Evolutionary conservation across 2,888 invertebrate genomes (phyloP).

Genomic region (Temnothorax rugatulus): DNA sequence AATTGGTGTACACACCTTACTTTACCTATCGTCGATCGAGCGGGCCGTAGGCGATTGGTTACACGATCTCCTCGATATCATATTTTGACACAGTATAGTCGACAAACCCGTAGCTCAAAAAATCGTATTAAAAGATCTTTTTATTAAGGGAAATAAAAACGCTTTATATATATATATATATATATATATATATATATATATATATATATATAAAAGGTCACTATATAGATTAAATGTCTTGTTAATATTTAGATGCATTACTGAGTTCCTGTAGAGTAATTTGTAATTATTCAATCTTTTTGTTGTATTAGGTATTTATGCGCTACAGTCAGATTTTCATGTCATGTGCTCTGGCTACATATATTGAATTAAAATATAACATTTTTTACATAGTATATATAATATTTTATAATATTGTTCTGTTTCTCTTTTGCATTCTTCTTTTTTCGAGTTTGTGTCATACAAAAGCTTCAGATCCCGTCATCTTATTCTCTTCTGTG

Average conservation of each 20-base stretch:
- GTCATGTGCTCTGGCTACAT: not conserved
- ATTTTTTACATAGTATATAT: not conserved
- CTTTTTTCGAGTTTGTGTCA: not conserved
- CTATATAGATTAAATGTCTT: not conserved
- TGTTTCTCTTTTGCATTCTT: not conserved
- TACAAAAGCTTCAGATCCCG: not conserved
- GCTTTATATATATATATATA: too few relatives aligned
- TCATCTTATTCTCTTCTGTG: not conserved
- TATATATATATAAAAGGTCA: too few relatives aligned
- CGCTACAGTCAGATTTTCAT: not conserved
- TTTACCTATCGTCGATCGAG: conserved; percentile 63
- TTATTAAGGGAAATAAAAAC: not conserved
- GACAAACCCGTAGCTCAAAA: not conserved
- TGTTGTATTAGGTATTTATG: not conserved
- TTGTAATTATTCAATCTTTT: not conserved
- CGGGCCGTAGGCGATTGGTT: conserved; percentile 60
- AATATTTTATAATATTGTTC: not conserved
- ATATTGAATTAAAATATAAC: not conserved
- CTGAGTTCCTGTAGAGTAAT: not conserved
- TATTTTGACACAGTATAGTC: not conserved
- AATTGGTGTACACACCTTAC: conserved; percentile 69
- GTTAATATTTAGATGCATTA: not conserved
- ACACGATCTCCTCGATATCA: conserved; percentile 24
- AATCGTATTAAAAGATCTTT: not conserved
- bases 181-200: too few relatives aligned